Evolutionary conservation across 2,113 vertebrate species (phyloP), one percentile per base, ranked within the genome.

Genomic region (Corythornis vintsioides): DNA sequence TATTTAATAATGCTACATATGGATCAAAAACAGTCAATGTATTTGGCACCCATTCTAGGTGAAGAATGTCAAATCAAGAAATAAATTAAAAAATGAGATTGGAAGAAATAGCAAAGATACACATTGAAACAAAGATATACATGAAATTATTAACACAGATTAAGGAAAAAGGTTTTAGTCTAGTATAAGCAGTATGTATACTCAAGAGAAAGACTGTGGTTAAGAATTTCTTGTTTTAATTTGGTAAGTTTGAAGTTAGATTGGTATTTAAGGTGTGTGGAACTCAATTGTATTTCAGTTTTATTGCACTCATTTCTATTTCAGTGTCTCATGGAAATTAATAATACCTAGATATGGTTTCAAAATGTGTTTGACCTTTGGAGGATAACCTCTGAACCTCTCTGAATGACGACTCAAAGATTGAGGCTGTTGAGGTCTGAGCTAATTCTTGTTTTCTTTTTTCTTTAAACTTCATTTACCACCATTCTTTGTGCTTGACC

Each of bases 401-500:
- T 72, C 31, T 65, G 22, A 74, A 66, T 40, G 19, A 15, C 35
- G 17, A 66, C 53, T 66, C 13, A 52, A 20, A 24, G 38, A 48
- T 2, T 29, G 28, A 66, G 35, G 53, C 18, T 8, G 33, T 2
- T 73, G 12, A 2, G 10, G 5, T 35, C 19, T 79, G 53, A 45
- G 19, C 3, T 3, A 91, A 59, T 56, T 76, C 24, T 35, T 35
- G 35, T 35, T 35, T 35, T 35, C 35, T 35, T 35, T 35, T 35
- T 8, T 35, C 35, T 35, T 69, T 63, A 10, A 15, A 35, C n/a
- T 59, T 24, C 8, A 15, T 56, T 77, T 18, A 35, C 6, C 2
- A 18, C 19, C 2, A 3, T 9, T 38, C 14, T 53, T 52, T 52
- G 50, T 52, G 50, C 7, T 8, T 0, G 0, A 11, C 3, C 7